Conservation (phyloP, 2,113 vertebrate genomes). For the Sterrhoptilus dennistouni region DNA sequence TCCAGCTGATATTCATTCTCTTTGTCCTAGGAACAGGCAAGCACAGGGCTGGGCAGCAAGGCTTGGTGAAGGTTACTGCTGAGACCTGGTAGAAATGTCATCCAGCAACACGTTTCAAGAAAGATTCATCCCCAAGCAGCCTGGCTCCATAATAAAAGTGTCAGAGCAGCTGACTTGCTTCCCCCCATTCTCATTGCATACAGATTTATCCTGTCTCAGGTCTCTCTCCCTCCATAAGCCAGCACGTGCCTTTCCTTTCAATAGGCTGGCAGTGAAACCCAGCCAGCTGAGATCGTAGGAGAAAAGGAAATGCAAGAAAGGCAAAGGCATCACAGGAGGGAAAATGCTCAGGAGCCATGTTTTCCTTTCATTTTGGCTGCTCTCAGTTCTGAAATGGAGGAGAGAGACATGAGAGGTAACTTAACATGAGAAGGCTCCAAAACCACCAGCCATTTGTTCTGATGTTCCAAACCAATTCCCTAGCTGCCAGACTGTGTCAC, state of each 20-base stretch:
- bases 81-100: slow-evolving; percentile 40
- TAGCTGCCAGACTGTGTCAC: neutral
- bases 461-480: neutral
- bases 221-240: neutral
- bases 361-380: neutral
- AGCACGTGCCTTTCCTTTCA: slow-evolving; percentile 29
- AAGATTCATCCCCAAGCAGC: slow-evolving; percentile 42
- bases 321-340: neutral
- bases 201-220: slow-evolving; percentile 41
- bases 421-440: neutral
- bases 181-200: neutral
- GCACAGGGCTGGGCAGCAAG: neutral
- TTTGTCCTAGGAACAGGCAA: neutral
- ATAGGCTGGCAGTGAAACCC: neutral
- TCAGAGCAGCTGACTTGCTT: slow-evolving; percentile 26
- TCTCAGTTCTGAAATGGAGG: neutral
- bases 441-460: neutral
- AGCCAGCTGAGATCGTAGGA: neutral
- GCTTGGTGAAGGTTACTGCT: neutral
- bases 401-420: neutral
- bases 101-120: neutral
- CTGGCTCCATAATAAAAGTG: slow-evolving; percentile 44
- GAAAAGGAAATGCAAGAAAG: neutral
- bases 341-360: neutral
- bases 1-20: neutral